Conservation (phyloP, 64 coral and sea anemone genomes). For the Astreopora myriophthalma region DNA sequence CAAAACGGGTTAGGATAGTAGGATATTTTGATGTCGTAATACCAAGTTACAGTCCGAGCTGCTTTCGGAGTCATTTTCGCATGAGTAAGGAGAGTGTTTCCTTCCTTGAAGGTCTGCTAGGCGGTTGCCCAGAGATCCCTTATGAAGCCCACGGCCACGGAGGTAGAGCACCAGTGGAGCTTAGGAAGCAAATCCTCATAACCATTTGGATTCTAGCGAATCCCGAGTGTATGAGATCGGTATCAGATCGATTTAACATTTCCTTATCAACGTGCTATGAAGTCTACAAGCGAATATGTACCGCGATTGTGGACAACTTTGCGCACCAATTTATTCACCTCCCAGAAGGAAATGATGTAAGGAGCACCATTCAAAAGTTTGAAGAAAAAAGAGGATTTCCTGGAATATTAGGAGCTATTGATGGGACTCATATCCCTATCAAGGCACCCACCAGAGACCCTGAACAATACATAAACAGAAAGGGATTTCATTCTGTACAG, state of each 20-base stretch:
- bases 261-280: slow-evolving; percentile 20
- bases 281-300: slow-evolving; percentile 16
- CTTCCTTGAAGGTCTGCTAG: slow-evolving; percentile 1
- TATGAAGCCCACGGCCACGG: slow-evolving; percentile 15
- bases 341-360: slow-evolving; percentile 2
- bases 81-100: slow-evolving; percentile 38
- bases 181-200: slow-evolving; percentile 45
- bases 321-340: slow-evolving; percentile 22
- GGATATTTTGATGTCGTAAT: slow-evolving; percentile 40
- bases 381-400: slow-evolving; percentile 37
- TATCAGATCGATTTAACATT: slow-evolving; percentile 40
- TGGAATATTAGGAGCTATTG: slow-evolving; percentile 43
- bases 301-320: neutral
- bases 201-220: slow-evolving; percentile 41
- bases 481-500: slow-evolving; percentile 53
- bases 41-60: slow-evolving; percentile 25
- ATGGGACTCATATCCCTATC: slow-evolving; percentile 44
- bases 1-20: slow-evolving; percentile 47
- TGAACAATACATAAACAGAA: slow-evolving; percentile 63
- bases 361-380: slow-evolving; percentile 47
- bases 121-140: slow-evolving; percentile 35
- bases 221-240: slow-evolving; percentile 6
- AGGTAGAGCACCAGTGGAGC: slow-evolving; percentile 27
- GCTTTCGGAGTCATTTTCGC: slow-evolving; percentile 46
- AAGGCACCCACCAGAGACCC: slow-evolving; percentile 33